Evolutionary conservation across 2,888 invertebrate species (phyloP), one percentile per base, ranked within the genome.

Genomic region (Lochmaea capreae): DNA sequence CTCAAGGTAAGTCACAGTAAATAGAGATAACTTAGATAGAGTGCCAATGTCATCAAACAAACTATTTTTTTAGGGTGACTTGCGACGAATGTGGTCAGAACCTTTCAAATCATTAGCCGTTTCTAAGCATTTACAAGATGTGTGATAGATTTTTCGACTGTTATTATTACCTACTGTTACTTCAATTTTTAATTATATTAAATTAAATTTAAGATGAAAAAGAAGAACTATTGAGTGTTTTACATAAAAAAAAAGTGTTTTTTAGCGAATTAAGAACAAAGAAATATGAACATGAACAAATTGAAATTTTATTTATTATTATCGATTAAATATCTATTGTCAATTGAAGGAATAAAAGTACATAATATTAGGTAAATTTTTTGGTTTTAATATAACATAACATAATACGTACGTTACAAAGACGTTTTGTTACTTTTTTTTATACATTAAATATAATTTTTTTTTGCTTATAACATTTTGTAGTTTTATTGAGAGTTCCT

Each of bases 61-160:
- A 22, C 22, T 26, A 11, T 46, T 63, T 52, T 89, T 87, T 9
- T 88, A 98, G 97, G 98, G 98, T 79, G 98, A 98, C 89, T 90
- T 98, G 83, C 90, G 97, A 86, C 92, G 97, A 84, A 98, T 98
- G 98, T 98, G 98, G 98, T 96, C 96, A 85, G 98, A 97, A 88
- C 97, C 97, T 79, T 97, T 97, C 89, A 95, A 95, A 88, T 90
- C 93, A 81, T 93, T 95, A 83, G 91, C 92, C 84, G 91, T 92
- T 84, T 92, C 95, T 81, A 96, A 95, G 88, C 93, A 94, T 88
- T 89, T 93, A 75, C 84, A 84, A 89, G 93, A 94, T 88, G 94
- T 94, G 91, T 94, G 92, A 93, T 87, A 86, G 79, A 78, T 67
- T 81, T 76, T 78, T 79, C 78, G 79, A 81, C 77, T 78, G 79